Evolutionary conservation across 2,888 invertebrate species (phyloP).

Genomic region (Heliconius hortense): DNA sequence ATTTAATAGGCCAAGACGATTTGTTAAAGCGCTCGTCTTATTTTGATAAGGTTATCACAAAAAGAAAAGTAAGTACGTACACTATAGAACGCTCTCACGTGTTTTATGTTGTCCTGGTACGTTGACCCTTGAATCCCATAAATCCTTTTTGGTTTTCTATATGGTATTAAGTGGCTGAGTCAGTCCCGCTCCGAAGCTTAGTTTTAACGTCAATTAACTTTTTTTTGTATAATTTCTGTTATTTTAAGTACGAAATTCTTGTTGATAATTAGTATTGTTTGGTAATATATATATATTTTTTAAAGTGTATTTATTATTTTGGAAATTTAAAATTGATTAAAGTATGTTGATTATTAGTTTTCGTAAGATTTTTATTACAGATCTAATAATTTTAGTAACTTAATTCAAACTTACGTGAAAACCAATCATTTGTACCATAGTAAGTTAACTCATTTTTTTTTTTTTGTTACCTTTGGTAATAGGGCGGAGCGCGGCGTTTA

Average conservation of each 20-base stretch:
- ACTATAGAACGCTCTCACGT: conserved; percentile 38
- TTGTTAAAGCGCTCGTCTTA: conserved; percentile 33
- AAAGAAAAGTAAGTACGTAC: conserved; percentile 32
- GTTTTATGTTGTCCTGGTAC: conserved; percentile 41
- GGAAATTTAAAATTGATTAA: too few relatives aligned
- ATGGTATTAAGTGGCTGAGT: conserved; percentile 16
- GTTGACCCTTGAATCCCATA: conserved; percentile 42
- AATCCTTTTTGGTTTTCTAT: conserved; percentile 29
- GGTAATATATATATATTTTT: too few relatives aligned
- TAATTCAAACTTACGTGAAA: too few relatives aligned
- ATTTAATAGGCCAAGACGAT: conserved; percentile 36
- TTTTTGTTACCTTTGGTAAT: too few relatives aligned
- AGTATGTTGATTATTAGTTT: too few relatives aligned
- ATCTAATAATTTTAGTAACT: too few relatives aligned
- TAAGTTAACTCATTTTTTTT: too few relatives aligned
- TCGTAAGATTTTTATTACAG: too few relatives aligned
- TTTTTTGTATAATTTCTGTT: conserved; percentile 13
- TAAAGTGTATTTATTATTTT: too few relatives aligned
- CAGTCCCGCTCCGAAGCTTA: conserved; percentile 12
- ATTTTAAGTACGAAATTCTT: conserved; percentile 19
- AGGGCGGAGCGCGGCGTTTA: background rate
- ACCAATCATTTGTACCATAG: too few relatives aligned
- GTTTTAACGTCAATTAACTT: conserved; percentile 23
- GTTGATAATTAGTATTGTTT: too few relatives aligned
- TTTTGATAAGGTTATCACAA: conserved; percentile 38